Conservation (phyloP, 2,113 vertebrate genomes). For the Meriones unguiculatus region DNA sequence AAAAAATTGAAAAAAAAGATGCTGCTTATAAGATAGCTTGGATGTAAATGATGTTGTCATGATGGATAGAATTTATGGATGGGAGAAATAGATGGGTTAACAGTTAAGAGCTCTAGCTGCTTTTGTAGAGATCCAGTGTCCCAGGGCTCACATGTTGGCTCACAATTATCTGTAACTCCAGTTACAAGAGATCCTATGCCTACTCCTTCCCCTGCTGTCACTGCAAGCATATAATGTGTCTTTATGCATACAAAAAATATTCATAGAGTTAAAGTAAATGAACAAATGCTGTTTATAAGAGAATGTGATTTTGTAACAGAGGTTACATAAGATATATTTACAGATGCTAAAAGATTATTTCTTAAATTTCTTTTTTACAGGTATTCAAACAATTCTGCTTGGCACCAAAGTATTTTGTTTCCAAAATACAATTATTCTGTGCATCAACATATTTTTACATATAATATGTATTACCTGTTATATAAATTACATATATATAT, state of each 20-base stretch:
- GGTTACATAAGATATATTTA: background rate
- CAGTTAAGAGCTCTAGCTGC: background rate
- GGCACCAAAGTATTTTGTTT: conserved; percentile 8
- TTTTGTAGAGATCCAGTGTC: background rate
- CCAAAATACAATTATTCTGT: background rate
- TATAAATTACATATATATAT: background rate
- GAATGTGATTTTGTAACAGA: background rate
- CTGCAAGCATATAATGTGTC: background rate
- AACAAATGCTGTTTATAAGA: background rate
- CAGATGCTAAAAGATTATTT: background rate
- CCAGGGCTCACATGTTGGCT: background rate
- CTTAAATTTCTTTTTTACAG: background rate
- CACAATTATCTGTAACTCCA: background rate
- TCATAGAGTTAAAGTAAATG: background rate
- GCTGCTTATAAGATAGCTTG: background rate
- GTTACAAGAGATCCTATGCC: no score
- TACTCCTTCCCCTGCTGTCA: background rate
- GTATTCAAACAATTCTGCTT: conserved; percentile 18
- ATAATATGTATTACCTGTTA: no score
- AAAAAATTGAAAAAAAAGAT: no score
- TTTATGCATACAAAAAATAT: background rate
- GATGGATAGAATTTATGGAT: background rate
- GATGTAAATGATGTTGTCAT: background rate
- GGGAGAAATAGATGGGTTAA: background rate
- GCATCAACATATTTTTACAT: background rate